phyloP scores from a whole-genome alignment of 2,888 invertebrate species.

The Ischnus inquisitorius region DNA sequence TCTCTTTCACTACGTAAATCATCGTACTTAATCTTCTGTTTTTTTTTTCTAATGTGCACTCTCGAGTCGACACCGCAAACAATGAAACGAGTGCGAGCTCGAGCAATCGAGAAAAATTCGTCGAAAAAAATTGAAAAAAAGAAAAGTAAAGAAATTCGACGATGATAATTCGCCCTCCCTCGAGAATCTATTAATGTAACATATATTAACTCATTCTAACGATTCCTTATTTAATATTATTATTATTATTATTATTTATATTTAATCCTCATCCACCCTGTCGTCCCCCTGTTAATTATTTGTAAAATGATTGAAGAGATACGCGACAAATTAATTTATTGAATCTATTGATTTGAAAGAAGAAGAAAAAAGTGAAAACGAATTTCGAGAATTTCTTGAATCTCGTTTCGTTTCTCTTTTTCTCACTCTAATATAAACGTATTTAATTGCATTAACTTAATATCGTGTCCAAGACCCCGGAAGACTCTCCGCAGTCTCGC shows the following conservation, averaged over 20 bases:
- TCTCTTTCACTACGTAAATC: slow-evolving; percentile 57
- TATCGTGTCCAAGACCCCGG: slow-evolving; percentile 65
- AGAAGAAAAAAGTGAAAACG: slow-evolving; percentile 47
- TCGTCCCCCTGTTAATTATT: slow-evolving; percentile 72
- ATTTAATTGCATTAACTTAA: slow-evolving; percentile 45
- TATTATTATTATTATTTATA: slow-evolving; percentile 52
- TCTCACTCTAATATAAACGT: slow-evolving; percentile 44
- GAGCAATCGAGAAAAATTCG: slow-evolving; percentile 31
- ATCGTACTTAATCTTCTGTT: slow-evolving; percentile 53
- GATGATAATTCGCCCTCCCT: slow-evolving; percentile 41
- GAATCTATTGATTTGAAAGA: slow-evolving; percentile 67
- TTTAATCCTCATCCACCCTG: slow-evolving; percentile 61
- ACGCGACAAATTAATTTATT: slow-evolving; percentile 71
- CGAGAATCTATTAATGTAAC: slow-evolving; percentile 59
- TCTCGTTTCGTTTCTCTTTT: slow-evolving; percentile 37
- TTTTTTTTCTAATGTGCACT: slow-evolving; percentile 28
- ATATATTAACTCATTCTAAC: slow-evolving; percentile 71
- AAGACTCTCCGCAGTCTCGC: slow-evolving; percentile 46
- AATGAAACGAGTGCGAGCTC: slow-evolving; percentile 27
- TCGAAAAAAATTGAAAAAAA: slow-evolving; percentile 38
- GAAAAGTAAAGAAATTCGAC: slow-evolving; percentile 40
- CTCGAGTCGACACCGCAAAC: slow-evolving; percentile 36
- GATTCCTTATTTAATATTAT: slow-evolving; percentile 61
- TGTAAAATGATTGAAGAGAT: slow-evolving; percentile 67
- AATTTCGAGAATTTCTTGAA: slow-evolving; percentile 62